phyloP scores from a whole-genome alignment of 2,888 invertebrate genomes.

The Drosophila aldrichi region DNA sequence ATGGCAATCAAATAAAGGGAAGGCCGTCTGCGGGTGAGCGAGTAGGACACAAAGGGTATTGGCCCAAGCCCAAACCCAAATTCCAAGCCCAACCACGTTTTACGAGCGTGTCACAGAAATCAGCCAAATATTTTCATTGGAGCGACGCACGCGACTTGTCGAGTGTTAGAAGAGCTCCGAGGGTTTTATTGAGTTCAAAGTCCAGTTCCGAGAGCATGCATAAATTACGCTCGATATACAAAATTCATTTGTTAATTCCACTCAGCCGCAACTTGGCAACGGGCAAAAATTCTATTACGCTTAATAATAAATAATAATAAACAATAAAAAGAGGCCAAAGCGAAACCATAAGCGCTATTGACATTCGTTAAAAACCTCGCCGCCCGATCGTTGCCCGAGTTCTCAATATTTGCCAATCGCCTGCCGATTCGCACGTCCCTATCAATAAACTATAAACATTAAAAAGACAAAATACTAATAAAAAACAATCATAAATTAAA shows the following conservation, averaged over 20 bases:
- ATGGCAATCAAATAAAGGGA: conserved; percentile 33
- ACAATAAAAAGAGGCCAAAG: conserved; percentile 50
- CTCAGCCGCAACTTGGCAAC: conserved; percentile 60
- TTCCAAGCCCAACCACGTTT: conserved; percentile 1
- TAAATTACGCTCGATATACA: conserved; percentile 55
- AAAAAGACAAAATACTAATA: conserved; percentile 8
- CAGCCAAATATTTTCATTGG: conserved; percentile 69
- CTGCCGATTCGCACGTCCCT: conserved; percentile 46
- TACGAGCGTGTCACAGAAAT: conserved; percentile 58
- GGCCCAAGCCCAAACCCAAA: not conserved
- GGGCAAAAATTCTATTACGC: conserved; percentile 39
- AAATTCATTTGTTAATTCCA: conserved; percentile 36
- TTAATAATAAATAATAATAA: conserved; percentile 75
- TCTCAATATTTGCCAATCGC: conserved; percentile 53
- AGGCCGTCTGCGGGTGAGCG: not conserved
- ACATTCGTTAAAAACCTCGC: conserved; percentile 41
- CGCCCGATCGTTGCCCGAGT: conserved; percentile 19
- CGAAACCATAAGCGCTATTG: conserved; percentile 57
- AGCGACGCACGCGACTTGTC: conserved; percentile 64
- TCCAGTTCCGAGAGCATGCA: conserved; percentile 45
- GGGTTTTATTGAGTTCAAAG: conserved; percentile 15
- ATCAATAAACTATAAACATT: conserved; percentile 20
- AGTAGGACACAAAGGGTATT: not conserved
- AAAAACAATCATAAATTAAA: conserved; percentile 1
- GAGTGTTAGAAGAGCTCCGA: conserved; percentile 12